Evolutionary conservation across 2,888 invertebrate genomes (phyloP), one percentile per base, ranked within the genome.

Genomic region (Meliscaeva auricollis): DNA sequence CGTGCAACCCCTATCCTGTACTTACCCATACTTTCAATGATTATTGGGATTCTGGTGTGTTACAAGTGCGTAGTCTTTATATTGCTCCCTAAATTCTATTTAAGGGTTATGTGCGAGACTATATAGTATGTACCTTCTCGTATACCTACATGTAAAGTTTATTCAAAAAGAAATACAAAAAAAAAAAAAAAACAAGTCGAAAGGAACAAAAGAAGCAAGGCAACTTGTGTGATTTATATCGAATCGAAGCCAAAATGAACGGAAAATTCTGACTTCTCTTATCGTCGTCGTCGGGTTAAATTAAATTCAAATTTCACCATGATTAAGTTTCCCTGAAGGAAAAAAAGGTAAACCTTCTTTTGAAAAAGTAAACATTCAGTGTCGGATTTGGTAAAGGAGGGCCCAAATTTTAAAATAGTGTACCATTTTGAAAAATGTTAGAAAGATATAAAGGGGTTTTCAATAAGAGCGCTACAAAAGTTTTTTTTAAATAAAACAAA

Each of bases 181-280:
- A 48, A 15, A 48, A 30, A 48, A 15, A 35, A 32, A 48, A 15
- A 48, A 30, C 38, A 15, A 35, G 22, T 30, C 7, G 4, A 22
- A 20, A 8, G n/a, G 7, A 22, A 68, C 38, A 26, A 26, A 2
- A 26, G 38, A 13, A 35, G 41, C 38, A 41, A 22, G 48, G n/a
- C 41, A 54, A 44, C 52, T 52, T 72, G 8, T 77, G 77, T 77
- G 82, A 82, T 82, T 82, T 78, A 82, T 82, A 15, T 38, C 48
- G 58, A 82, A 68, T 73, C 46, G 54, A 62, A 73, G 52, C 30
- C 22, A 60, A 72, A 50, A 70, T 30, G 60, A 82, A 48, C 54
- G 46, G 44, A 73, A 66, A 62, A 62, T 73, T 60, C 68, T 48
- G 60, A 35, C 26, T 64, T 17, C 70, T 64, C 70, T 64, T 48